phyloP scores from a whole-genome alignment of 2,888 invertebrate genomes.

The Eubasilissa splendida region DNA sequence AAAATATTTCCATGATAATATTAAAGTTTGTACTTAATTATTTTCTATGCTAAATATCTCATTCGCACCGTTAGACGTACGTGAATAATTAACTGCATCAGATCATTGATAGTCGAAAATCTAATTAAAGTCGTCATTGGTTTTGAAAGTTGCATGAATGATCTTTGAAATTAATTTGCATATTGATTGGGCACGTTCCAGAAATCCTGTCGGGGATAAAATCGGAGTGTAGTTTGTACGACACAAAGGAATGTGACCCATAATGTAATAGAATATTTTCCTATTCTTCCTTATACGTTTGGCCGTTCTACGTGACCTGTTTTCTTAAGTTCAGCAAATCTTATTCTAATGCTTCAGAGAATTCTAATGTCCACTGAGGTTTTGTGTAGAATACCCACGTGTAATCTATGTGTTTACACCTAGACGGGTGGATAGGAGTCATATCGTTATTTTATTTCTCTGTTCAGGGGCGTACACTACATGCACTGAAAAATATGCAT shows the following conservation, averaged over 20 bases:
- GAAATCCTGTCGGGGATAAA: slow-evolving; percentile 40
- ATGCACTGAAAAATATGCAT: too few relatives aligned
- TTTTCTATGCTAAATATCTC: too few relatives aligned
- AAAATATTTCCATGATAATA: too few relatives aligned
- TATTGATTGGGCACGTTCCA: slow-evolving; percentile 50
- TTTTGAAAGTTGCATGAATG: too few relatives aligned
- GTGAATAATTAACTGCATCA: too few relatives aligned
- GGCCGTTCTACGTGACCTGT: slow-evolving; percentile 46
- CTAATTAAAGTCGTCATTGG: too few relatives aligned
- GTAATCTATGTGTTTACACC: slow-evolving; percentile 24
- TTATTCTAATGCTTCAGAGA: slow-evolving; percentile 32
- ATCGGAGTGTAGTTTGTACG: slow-evolving; percentile 54
- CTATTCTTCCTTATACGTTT: slow-evolving; percentile 44
- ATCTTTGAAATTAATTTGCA: slow-evolving; percentile 35
- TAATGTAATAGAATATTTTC: slow-evolving; percentile 35
- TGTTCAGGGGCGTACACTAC: background rate
- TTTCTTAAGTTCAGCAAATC: slow-evolving; percentile 37
- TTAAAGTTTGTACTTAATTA: too few relatives aligned
- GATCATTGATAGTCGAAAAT: too few relatives aligned
- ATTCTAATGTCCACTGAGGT: slow-evolving; percentile 23
- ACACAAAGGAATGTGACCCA: slow-evolving; percentile 32
- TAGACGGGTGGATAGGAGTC: background rate
- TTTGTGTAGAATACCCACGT: slow-evolving; percentile 27
- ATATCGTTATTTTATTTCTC: background rate
- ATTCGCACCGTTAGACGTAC: too few relatives aligned